Evolutionary conservation across 2,113 vertebrate genomes (phyloP), one percentile per base, ranked within the genome.

Genomic region (Rana temporaria): DNA sequence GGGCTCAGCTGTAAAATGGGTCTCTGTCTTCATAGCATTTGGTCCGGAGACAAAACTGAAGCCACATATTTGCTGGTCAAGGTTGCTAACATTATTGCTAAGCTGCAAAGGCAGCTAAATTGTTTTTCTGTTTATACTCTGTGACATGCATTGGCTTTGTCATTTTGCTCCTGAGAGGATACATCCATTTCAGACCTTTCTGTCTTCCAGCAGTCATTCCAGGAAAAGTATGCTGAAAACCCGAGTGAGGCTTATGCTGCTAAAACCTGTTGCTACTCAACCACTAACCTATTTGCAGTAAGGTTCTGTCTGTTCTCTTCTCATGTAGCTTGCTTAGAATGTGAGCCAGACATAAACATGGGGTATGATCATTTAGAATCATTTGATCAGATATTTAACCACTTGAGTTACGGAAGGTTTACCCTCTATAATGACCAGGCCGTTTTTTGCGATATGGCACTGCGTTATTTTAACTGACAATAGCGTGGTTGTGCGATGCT

Each of bases 41-140:
- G 78, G 78, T 42, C 69, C 42, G 53, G 12, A 79, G 30, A 69
- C 64, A 79, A 22, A 78, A 14, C n/a, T 63, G 16, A 26, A 17
- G 60, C 16, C 34, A 26, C 38, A 30, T 65, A 65, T 24, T 42
- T 22, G 15, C n/a, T 42, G 66, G 55, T 79, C 78, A 69, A 69
- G 78, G 78, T 42, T 79, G 78, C 19, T 20, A 59, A 69, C n/a
- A 15, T 69, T 60, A 24, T 79, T 26, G 69, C 60, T 16, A 48
- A 69, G 18, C 78, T 16, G 38, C 18, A 19, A n/a, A 34, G 75
- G 42, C 75, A 22, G 75, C 20, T 78, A 64, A 60, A 69, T 69
- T 69, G 65, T 56, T 79, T 68, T 79, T 68, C 20, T 32, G 55
- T 34, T 75, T 34, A 48, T 48, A 62, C 14, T 75, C 56, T 38